Conservation (phyloP, 2,888 invertebrate species). For the Punctoribates punctum region DNA sequence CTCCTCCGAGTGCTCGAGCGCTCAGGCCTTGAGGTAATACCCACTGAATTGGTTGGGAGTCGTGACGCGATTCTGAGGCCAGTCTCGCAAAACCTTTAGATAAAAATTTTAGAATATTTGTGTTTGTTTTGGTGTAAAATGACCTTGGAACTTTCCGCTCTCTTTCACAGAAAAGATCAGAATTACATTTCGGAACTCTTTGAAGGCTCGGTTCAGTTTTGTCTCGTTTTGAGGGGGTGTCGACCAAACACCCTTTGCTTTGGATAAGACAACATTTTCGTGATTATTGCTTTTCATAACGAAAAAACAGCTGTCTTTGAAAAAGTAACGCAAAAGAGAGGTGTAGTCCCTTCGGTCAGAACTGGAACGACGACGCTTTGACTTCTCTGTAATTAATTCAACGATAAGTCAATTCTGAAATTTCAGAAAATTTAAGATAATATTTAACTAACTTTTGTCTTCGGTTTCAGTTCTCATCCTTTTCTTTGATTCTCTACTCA, state of each 20-base stretch:
- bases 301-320: conserved; percentile 88
- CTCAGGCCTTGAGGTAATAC: conserved; percentile 87
- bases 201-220: conserved; percentile 88
- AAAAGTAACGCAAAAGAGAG: conserved; percentile 80
- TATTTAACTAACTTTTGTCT: conserved; percentile 10
- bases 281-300: conserved; percentile 97
- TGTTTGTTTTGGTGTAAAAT: too few relatives aligned
- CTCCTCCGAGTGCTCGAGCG: conserved; percentile 87
- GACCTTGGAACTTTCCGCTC: conserved; percentile 75
- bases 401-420: not conserved
- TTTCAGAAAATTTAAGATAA: not conserved
- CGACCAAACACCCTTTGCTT: conserved; percentile 95
- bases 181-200: conserved; percentile 85
- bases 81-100: conserved; percentile 81
- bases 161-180: conserved; percentile 96
- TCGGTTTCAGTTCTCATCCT: not conserved
- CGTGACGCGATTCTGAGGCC: conserved; percentile 79
- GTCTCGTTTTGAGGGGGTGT: conserved; percentile 95
- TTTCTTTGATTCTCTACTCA: not conserved
- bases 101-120: not conserved
- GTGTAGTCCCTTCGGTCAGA: conserved; percentile 46
- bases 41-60: conserved; percentile 87
- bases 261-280: conserved; percentile 90
- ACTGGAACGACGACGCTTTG: conserved; percentile 22
- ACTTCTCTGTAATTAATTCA: not conserved